A percentile compares a stretch with the other conserved stretches of the same genome.
Conservation (phyloP, 1,140 invertebrate genomes). For the Leguminivora glycinivorella region DNA sequence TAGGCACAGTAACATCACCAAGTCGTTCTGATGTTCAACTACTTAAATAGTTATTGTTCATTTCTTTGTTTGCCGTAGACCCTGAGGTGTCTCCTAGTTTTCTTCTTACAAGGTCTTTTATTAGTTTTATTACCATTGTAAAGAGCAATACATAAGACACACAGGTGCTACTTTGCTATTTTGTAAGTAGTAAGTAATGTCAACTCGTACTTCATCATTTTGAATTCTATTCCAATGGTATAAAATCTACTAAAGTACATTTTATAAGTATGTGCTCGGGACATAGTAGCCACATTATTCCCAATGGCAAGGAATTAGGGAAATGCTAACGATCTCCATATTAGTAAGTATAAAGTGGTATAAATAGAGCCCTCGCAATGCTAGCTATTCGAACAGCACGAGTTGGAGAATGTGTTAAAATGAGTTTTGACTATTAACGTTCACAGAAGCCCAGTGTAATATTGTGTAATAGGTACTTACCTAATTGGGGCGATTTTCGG, state of each 20-base stretch:
- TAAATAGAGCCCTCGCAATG: conserved; percentile 3
- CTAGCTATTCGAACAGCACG: not conserved
- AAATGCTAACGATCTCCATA: conserved; percentile 6
- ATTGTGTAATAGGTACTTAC: no score
- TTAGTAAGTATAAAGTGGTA: conserved; percentile 1
- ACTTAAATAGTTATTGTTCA: not conserved
- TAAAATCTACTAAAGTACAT: not conserved
- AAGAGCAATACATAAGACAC: not conserved
- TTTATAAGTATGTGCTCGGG: no score
- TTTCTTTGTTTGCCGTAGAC: not conserved
- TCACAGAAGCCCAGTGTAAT: no score
- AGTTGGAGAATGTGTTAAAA: not conserved
- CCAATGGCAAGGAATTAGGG: not conserved
- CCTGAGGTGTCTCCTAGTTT: not conserved
- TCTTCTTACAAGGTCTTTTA: not conserved
- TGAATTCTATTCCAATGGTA: not conserved
- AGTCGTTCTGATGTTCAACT: no score
- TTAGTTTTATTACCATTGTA: not conserved
- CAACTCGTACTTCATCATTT: not conserved
- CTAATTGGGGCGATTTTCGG: no score
- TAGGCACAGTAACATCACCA: no score
- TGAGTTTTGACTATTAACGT: not conserved
- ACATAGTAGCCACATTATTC: not conserved
- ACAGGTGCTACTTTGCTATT: not conserved
- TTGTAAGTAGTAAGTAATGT: no score